Evolutionary conservation across 2,888 invertebrate genomes (phyloP).

Genomic region (Melolontha melolontha): DNA sequence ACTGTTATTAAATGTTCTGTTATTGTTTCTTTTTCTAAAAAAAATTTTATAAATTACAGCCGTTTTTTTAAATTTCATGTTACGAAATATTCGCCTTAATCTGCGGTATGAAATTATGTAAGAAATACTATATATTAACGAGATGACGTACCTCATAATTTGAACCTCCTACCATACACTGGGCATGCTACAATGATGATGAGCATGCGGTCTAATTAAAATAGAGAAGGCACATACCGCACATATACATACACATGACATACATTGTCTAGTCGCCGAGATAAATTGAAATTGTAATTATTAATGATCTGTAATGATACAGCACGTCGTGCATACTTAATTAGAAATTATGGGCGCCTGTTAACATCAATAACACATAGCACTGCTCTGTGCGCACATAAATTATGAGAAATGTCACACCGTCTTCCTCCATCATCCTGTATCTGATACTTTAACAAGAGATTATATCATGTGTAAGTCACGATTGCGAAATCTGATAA

Average conservation of each 20-base stretch:
- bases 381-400: conserved; percentile 19
- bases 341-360: conserved; percentile 31
- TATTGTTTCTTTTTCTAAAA: too few species aligned
- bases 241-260: background rate
- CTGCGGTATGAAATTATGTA: too few species aligned
- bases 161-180: too few species aligned
- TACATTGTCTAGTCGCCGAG: conserved; percentile 18
- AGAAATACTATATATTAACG: too few species aligned
- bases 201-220: too few species aligned
- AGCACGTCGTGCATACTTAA: conserved; percentile 31
- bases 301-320: conserved; percentile 34
- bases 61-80: too few species aligned
- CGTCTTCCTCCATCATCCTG: conserved; percentile 24
- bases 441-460: conserved; percentile 16
- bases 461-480: conserved; percentile 2
- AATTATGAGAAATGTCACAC: conserved; percentile 17
- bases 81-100: too few species aligned
- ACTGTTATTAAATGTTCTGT: too few species aligned
- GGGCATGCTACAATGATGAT: too few species aligned
- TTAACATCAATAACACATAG: conserved; percentile 34
- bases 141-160: too few species aligned
- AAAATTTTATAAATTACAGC: too few species aligned
- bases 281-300: conserved; percentile 35
- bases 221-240: background rate
- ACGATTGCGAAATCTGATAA: background rate